Evolutionary conservation across 2,797 vertebrate species (phyloP).

Genomic region (Urosaurus nigricauda): DNA sequence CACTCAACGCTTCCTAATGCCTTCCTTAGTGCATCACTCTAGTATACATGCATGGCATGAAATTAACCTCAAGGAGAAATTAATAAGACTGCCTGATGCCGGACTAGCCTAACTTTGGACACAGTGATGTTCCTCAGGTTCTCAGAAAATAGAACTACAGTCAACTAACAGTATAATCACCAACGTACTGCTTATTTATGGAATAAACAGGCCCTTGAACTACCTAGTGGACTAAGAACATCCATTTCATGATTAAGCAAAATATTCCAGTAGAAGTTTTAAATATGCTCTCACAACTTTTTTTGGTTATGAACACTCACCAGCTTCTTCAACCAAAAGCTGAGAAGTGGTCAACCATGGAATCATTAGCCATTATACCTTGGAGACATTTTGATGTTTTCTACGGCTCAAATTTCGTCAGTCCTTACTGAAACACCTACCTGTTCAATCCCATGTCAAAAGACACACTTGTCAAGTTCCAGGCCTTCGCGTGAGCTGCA

Average conservation of each 20-base stretch:
- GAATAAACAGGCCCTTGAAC: neutral
- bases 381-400: constrained; percentile 1
- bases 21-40: neutral
- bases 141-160: neutral
- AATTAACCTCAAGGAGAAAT: neutral
- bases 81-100: neutral
- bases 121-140: neutral
- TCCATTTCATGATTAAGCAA: neutral
- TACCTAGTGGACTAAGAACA: neutral
- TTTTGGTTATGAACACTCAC: neutral
- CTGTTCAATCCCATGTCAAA: constrained; percentile 65
- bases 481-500: neutral
- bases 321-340: neutral
- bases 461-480: constrained; percentile 39
- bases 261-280: neutral
- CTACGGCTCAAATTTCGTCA: neutral
- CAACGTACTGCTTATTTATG: neutral
- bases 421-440: constrained; percentile 65
- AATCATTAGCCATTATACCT: constrained; percentile 17
- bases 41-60: neutral
- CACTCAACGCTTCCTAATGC: neutral
- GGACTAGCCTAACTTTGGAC: neutral
- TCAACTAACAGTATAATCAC: neutral
- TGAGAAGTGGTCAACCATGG: constrained; percentile 16
- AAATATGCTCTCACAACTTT: neutral